Evolutionary conservation across 2,113 vertebrate species (phyloP), one percentile per base, ranked within the genome.

Genomic region (Enhydra lutris): DNA sequence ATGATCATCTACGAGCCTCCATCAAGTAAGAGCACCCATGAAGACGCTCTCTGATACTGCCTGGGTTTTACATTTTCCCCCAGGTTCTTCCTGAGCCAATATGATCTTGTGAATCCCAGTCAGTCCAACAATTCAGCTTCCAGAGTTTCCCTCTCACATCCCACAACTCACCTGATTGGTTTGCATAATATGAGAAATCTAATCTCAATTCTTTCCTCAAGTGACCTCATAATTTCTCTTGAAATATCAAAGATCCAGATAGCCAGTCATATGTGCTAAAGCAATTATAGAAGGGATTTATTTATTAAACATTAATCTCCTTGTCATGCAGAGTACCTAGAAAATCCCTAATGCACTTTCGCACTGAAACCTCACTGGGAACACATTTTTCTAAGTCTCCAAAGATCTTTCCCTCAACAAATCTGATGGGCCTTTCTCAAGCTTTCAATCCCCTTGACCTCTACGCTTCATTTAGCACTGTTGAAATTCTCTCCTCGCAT

Each of bases 401-500:
- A 55, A 95, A 94, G 84, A 69, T 91, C 55, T 95, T 92, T 90
- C 90, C 50, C 57, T 93, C 78, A 65, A 96, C 79, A 85, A 94
- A 91, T 50, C 81, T 1, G 0, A 82, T 14, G 78, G 95, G 74
- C 42, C 90, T 78, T 94, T 95, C 95, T 96, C 42, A 80, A 96
- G 92, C 80, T 78, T 95, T 57, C 96, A 78, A 29, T 89, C 63
- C 85, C 85, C 95, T 95, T 97, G 96, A 95, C 96, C 97, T 94
- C 97, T 91, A 92, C 82, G 98, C 97, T 97, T 96, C 98, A 95
- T 78, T 97, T 95, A 97, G 94, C 97, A 95, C 97, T 91, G 95
- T 23, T 96, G 97, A 96, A 97, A 97, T 95, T 97, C 95, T 95
- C 98, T 98, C 96, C 93, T 97, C 96, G 95, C 98, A 94, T 97